A percentile compares a stretch with the other conserved stretches of the same genome.
phyloP scores from a whole-genome alignment of 2,113 vertebrate species.

The Trochalopteron elliotii region DNA sequence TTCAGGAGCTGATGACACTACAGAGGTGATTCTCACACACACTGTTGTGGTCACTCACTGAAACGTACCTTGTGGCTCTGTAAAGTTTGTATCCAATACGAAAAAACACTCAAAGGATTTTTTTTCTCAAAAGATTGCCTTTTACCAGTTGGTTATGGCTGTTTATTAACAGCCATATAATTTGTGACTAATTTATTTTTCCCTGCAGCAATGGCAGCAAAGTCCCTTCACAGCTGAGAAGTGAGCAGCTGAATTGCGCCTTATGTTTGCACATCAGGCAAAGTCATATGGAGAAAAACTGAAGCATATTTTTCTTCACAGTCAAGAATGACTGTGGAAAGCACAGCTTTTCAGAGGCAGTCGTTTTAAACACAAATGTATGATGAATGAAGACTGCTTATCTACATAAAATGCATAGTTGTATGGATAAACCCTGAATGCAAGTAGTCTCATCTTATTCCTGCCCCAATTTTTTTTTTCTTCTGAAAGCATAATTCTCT shows the following conservation, averaged over 20 bases:
- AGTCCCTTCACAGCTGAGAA: constrained; percentile 6
- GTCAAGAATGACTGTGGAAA: not conserved
- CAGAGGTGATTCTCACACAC: not conserved
- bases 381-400: not conserved
- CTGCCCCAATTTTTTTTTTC: not conserved
- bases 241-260: constrained; percentile 38
- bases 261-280: constrained; percentile 54
- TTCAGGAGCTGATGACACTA: not conserved
- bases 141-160: constrained; percentile 39
- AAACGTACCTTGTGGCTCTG: not conserved
- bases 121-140: not conserved
- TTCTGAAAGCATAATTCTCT: not conserved
- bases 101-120: not conserved
- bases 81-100: not conserved
- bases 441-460: not conserved
- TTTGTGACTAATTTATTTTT: constrained; percentile 53
- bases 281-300: constrained; percentile 11
- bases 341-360: not conserved
- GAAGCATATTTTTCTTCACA: constrained; percentile 35
- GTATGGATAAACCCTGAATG: not conserved
- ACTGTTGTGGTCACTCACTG: not conserved
- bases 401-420: not conserved
- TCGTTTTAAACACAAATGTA: not conserved
- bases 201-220: not conserved
- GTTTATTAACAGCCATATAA: constrained; percentile 49